A percentile compares a stretch with the other conserved stretches of the same genome.
phyloP scores from a whole-genome alignment of 1,140 invertebrate species.

The Drosophila mauritiana region DNA sequence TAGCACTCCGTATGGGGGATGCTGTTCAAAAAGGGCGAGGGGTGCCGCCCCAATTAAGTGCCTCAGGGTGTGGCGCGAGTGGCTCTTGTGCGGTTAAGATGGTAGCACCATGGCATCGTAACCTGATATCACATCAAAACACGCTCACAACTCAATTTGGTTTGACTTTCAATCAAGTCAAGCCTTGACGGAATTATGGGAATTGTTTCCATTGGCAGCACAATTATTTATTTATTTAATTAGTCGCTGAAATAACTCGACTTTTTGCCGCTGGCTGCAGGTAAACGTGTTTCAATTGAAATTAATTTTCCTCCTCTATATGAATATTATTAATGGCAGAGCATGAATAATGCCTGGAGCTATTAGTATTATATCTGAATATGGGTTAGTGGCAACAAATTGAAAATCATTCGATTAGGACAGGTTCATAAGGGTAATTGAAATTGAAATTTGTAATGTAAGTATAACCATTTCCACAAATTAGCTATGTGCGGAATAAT shows the following conservation, averaged over 20 bases:
- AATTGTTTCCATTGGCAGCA: slow-evolving; percentile 22
- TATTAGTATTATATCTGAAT: background rate
- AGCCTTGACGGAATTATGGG: slow-evolving; percentile 9
- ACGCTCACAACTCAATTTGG: slow-evolving; percentile 32
- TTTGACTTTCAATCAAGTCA: slow-evolving; percentile 22
- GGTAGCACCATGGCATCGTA: slow-evolving; percentile 38
- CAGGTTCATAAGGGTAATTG: background rate
- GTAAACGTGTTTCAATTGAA: slow-evolving; percentile 1
- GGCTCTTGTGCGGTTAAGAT: slow-evolving; percentile 61
- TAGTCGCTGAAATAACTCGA: slow-evolving; percentile 14
- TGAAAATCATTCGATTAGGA: background rate
- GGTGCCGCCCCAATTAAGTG: slow-evolving; percentile 56
- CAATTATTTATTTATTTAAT: slow-evolving; percentile 45
- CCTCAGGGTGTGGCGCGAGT: slow-evolving; percentile 56
- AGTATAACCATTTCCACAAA: too few relatives aligned
- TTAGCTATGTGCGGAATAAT: too few relatives aligned
- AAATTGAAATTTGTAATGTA: background rate
- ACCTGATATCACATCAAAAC: slow-evolving; percentile 44
- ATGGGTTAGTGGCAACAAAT: background rate
- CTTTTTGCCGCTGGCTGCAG: background rate
- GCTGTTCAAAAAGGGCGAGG: background rate
- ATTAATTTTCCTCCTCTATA: background rate
- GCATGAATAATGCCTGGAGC: background rate
- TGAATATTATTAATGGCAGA: background rate
- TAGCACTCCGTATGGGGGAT: slow-evolving; percentile 5